phyloP scores from a whole-genome alignment of 2,888 invertebrate genomes.

The Emmelina monodactyla region DNA sequence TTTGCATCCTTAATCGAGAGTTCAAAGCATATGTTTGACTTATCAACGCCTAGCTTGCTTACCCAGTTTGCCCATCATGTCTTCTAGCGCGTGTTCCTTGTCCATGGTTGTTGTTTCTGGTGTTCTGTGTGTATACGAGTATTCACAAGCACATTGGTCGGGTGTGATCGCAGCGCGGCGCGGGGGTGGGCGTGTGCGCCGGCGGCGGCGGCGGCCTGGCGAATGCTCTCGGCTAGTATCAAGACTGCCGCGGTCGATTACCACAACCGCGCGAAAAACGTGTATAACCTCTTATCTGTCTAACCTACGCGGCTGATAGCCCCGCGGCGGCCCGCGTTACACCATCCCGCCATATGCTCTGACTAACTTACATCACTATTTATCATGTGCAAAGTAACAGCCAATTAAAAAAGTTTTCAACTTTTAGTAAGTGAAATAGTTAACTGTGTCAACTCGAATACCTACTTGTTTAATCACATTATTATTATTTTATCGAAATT shows the following conservation, averaged over 20 bases:
- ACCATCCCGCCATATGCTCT: no score
- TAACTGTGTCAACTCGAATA: no score
- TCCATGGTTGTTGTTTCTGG: conserved; percentile 52
- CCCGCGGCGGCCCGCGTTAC: conserved; percentile 19
- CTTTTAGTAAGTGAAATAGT: no score
- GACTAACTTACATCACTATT: no score
- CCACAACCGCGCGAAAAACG: conserved; percentile 45
- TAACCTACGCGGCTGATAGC: conserved; percentile 29
- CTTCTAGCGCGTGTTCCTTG: conserved; percentile 70
- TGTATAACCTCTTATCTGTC: conserved; percentile 44
- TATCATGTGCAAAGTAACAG: no score
- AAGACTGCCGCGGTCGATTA: conserved; percentile 30
- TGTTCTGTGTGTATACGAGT: conserved; percentile 15
- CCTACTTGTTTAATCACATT: no score
- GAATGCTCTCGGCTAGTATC: conserved; percentile 47
- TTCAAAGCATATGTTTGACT: conserved; percentile 27
- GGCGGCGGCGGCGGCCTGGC: conserved; percentile 40
- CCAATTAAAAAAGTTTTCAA: no score
- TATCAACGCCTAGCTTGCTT: conserved; percentile 22
- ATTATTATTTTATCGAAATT: no score
- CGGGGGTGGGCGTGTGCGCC: conserved; percentile 36
- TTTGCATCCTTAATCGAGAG: neutral
- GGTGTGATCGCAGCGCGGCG: conserved; percentile 31
- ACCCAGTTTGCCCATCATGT: conserved; percentile 73
- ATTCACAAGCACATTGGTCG: conserved; percentile 48